Evolutionary conservation across 2,113 vertebrate genomes (phyloP), one percentile per base, ranked within the genome.

Genomic region (Ailuropoda melanoleuca): DNA sequence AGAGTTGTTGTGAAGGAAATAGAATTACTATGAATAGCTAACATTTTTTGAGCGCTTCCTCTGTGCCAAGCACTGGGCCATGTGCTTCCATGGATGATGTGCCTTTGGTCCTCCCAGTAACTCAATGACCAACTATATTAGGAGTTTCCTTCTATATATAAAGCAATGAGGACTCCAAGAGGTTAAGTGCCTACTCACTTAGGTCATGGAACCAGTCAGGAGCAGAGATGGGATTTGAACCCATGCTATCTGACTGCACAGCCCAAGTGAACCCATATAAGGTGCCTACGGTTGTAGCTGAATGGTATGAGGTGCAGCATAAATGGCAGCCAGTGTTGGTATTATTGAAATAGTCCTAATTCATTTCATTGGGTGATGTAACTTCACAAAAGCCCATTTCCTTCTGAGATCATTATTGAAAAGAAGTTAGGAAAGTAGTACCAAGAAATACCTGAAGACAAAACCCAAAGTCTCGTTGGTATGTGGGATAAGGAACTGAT

Each of bases 301-400:
- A 1, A 1, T 15, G 4, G 11, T 6, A 29, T 31, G 37, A 80
- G 34, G 46, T 5, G 3, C 55, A 21, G 6, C 21, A 34, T 24
- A 23, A 19, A 37, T 34, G 10, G 43, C 15, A 19, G 43, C n/a
- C 74, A 24, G 34, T 50, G 29, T 50, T 92, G 8, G 26, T 39
- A 10, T 87, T 11, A 68, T 60, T 85, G 58, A 95, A 88, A 81
- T 75, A 56, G 46, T 77, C 48, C 14, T 31, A 39, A 77, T 92
- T 94, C 23, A 88, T 34, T 82, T 97, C 75, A 72, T 95, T 92
- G 62, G 80, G 37, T 84, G 88, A 13, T n/a, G 37, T 11, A 91
- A 18, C 77, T 82, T 31, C 37, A 55, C 3, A 23, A 92, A 90
- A 56, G 50, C 48, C 60, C 14, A 1, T 29, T 29, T 84, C 37